Evolutionary conservation across 1,140 invertebrate genomes (phyloP).

Genomic region (Daktulosphaira vitifoliae): DNA sequence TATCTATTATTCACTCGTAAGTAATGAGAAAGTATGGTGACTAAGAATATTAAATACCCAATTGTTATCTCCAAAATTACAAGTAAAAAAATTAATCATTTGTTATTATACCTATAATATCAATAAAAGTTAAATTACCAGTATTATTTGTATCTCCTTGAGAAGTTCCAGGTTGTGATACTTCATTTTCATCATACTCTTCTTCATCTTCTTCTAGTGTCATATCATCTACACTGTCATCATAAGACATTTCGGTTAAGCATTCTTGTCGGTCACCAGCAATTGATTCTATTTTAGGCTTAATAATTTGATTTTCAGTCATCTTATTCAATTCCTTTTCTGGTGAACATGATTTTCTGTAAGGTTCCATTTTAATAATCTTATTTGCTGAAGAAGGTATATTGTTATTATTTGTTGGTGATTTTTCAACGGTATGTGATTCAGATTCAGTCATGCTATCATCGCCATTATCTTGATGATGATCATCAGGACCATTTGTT

Average conservation of each 20-base stretch:
- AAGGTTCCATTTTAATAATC: constrained; percentile 14
- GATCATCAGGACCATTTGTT: constrained; percentile 29
- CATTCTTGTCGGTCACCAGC: constrained; percentile 33
- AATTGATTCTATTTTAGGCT: constrained; percentile 37
- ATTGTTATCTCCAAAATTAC: too few relatives aligned
- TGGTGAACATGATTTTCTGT: constrained; percentile 16
- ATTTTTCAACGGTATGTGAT: constrained; percentile 23
- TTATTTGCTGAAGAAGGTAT: constrained; percentile 26
- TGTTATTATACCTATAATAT: too few relatives aligned
- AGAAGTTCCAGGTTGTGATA: constrained; percentile 37
- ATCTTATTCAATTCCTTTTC: constrained; percentile 9
- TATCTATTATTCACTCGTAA: too few relatives aligned
- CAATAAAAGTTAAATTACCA: too few relatives aligned
- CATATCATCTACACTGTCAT: constrained; percentile 38
- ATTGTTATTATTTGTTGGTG: constrained; percentile 33
- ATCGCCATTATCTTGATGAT: constrained; percentile 35
- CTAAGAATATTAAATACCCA: too few relatives aligned
- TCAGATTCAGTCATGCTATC: constrained; percentile 35
- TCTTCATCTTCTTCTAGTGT: constrained; percentile 39
- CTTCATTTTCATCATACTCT: constrained; percentile 37
- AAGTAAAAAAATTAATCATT: too few relatives aligned
- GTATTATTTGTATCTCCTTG: constrained; percentile 35
- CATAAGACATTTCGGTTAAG: constrained; percentile 36
- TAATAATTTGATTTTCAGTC: constrained; percentile 6
- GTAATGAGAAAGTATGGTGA: too few relatives aligned